A percentile compares a stretch with the other conserved stretches of the same genome.
Conservation (phyloP, 2,113 vertebrate genomes). For the Clinocottus analis region DNA sequence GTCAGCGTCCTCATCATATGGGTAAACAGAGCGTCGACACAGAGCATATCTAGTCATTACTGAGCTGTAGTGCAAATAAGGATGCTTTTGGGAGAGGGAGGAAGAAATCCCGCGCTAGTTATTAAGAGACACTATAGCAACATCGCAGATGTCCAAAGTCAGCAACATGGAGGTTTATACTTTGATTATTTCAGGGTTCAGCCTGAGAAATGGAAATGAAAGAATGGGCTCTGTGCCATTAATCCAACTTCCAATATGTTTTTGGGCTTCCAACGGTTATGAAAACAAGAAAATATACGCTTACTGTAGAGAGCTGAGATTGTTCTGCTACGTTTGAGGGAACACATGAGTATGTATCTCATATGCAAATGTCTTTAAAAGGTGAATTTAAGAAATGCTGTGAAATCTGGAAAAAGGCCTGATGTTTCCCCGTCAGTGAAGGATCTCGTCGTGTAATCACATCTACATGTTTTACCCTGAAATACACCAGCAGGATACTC, state of each 20-base stretch:
- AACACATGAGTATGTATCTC: too few relatives aligned
- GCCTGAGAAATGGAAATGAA: background rate
- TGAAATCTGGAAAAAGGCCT: too few relatives aligned
- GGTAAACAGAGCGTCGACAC: constrained; percentile 38
- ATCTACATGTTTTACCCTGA: too few relatives aligned
- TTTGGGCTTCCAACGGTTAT: too few relatives aligned
- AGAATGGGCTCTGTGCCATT: background rate
- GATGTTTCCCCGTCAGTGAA: background rate
- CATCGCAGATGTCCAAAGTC: constrained; percentile 7
- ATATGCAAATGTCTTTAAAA: too few relatives aligned
- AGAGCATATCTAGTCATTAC: constrained; percentile 30
- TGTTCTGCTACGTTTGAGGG: too few relatives aligned
- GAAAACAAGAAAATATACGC: too few relatives aligned
- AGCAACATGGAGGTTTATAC: background rate
- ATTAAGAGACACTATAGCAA: constrained; percentile 12
- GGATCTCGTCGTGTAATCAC: background rate
- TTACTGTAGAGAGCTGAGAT: too few relatives aligned
- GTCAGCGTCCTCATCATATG: constrained; percentile 30
- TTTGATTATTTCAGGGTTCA: constrained; percentile 12
- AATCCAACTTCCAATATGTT: background rate
- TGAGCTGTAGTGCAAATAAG: constrained; percentile 28
- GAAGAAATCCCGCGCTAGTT: background rate
- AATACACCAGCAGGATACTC: too few relatives aligned
- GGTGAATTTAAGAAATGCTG: too few relatives aligned
- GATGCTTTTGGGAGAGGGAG: constrained; percentile 26